phyloP scores from a whole-genome alignment of 2,113 vertebrate genomes.

The Cebus imitator region DNA sequence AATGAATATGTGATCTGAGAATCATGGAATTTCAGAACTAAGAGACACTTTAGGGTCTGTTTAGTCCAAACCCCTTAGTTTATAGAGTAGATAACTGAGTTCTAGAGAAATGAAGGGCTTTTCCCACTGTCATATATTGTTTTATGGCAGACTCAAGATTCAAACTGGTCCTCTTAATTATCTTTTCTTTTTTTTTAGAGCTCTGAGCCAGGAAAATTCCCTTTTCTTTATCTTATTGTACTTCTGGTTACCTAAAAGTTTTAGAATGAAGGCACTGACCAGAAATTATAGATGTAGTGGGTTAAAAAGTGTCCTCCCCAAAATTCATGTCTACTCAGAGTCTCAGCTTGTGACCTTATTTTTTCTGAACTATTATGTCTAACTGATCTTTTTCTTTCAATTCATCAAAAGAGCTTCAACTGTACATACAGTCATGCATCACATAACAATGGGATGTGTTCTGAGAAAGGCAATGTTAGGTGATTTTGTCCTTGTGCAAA shows the following conservation, averaged over 20 bases:
- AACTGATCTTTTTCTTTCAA: background rate
- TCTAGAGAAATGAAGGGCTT: background rate
- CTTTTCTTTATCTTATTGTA: conserved; percentile 9
- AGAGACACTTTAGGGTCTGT: background rate
- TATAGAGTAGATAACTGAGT: background rate
- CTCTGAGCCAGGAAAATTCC: background rate
- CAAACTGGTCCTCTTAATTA: background rate
- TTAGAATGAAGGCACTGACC: background rate
- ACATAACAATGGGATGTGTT: background rate
- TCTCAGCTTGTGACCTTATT: background rate
- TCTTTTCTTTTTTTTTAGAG: background rate
- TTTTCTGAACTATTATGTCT: conserved; percentile 6
- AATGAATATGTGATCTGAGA: background rate
- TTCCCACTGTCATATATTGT: background rate
- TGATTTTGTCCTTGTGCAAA: background rate
- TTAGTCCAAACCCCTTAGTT: background rate
- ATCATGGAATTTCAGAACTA: background rate
- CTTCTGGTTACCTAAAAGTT: background rate
- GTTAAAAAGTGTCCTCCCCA: background rate
- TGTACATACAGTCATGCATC: background rate
- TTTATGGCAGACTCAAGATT: background rate
- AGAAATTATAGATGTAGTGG: conserved; percentile 7
- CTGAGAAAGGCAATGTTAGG: background rate
- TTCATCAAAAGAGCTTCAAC: background rate
- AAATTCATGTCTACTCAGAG: background rate